Evolutionary conservation across 2,113 vertebrate genomes (phyloP), one percentile per base, ranked within the genome.

Genomic region (Meriones unguiculatus): DNA sequence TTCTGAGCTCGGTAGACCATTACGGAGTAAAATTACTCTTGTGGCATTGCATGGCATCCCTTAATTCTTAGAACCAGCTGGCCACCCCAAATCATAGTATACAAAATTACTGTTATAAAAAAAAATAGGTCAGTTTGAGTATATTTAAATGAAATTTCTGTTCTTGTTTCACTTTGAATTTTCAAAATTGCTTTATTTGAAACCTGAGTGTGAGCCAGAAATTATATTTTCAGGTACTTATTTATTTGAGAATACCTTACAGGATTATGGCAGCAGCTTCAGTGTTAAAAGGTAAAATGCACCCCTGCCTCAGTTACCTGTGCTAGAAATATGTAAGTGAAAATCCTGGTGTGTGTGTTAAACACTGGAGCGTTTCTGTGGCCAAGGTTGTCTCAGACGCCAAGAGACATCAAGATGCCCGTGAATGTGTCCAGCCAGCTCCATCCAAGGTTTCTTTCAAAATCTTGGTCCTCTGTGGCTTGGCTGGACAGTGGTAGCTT

Each of bases 121-220:
- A 87, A 72, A 72, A 72, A n/a, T n/a, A 46, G 20, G 14, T 52
- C 59, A 70, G 87, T 95, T 73, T 65, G 87, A 82, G 50, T 62
- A 13, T 87, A 57, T 86, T 67, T 91, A 59, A 91, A 91, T 95
- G 30, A 46, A 22, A 81, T 32, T 82, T 82, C 73, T 85, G 6
- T 25, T 87, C 89, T 78, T 86, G n/a, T 92, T 93, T 77, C 72
- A 84, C 7, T 81, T 93, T 86, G 41, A 82, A 65, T 59, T 88
- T 96, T 70, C 10, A 70, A 73, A 93, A 75, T 69, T 70, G 35
- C 7, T 78, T 69, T 62, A 52, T 91, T 85, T 94, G 25, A 41
- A 81, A 93, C 75, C 4, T 64, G 6, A 57, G 32, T 77, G 54
- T 88, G 73, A 80, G 59, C 20, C 64, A 80, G 5, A 81, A 35